phyloP scores from a whole-genome alignment of 2,888 invertebrate genomes.

The Cryptocephalus primarius region DNA sequence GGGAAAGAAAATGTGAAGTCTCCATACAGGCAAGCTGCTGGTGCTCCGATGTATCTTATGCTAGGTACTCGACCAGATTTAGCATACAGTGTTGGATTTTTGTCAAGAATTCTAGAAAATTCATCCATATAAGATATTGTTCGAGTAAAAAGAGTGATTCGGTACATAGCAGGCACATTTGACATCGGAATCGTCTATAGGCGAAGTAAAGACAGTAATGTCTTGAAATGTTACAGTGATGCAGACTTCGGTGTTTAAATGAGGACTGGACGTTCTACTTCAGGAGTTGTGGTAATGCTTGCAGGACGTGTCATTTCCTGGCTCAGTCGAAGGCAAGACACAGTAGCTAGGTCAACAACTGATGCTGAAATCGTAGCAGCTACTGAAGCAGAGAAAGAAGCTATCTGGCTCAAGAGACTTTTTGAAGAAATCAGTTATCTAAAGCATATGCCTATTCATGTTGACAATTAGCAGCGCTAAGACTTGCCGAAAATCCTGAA shows the following conservation, averaged over 20 bases:
- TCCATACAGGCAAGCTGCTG: slow-evolving; percentile 5
- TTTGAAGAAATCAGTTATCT: slow-evolving; percentile 17
- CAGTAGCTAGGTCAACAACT: slow-evolving; percentile 15
- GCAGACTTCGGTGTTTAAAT: slow-evolving; percentile 26
- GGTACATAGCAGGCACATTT: slow-evolving; percentile 3
- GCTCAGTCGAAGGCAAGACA: slow-evolving; percentile 13
- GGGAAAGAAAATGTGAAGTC: slow-evolving; percentile 1
- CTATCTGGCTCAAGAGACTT: slow-evolving; percentile 23
- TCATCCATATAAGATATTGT: background rate
- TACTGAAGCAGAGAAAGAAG: slow-evolving; percentile 19
- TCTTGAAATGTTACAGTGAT: slow-evolving; percentile 21
- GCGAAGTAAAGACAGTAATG: background rate
- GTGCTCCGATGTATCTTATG: slow-evolving; percentile 7
- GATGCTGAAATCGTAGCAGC: slow-evolving; percentile 25
- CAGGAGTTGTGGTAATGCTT: slow-evolving; percentile 11
- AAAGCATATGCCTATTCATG: slow-evolving; percentile 15
- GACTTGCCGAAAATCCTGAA: too few relatives aligned
- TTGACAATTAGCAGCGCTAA: too few relatives aligned
- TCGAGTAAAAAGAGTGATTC: slow-evolving; percentile 2
- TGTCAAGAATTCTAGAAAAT: slow-evolving; percentile 5
- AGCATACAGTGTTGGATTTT: slow-evolving; percentile 2
- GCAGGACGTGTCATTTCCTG: slow-evolving; percentile 20
- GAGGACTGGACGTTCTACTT: slow-evolving; percentile 11
- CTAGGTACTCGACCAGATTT: slow-evolving; percentile 6
- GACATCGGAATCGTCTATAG: slow-evolving; percentile 1